Conservation (phyloP, 2,797 vertebrate genomes). For the Onychomys leucogaster region DNA sequence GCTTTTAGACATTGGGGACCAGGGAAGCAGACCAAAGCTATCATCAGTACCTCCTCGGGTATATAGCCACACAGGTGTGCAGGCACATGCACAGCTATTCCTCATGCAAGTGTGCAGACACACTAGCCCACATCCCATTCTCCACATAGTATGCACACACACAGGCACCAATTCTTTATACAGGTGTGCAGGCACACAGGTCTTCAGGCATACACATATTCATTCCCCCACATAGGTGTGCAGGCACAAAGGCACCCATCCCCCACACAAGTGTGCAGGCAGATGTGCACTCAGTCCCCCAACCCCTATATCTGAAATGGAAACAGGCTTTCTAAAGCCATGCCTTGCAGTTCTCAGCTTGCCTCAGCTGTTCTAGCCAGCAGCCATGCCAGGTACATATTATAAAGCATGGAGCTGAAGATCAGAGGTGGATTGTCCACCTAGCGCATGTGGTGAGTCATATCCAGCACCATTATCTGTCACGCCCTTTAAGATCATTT, state of each 20-base stretch:
- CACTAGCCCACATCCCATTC: neutral
- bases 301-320: neutral
- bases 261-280: neutral
- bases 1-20: neutral
- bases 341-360: accelerated
- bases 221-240: neutral
- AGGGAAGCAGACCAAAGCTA: neutral
- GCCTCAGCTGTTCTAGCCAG: neutral
- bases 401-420: neutral
- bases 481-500: too few relatives aligned
- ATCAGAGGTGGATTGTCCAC: neutral
- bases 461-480: neutral
- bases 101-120: neutral
- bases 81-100: neutral
- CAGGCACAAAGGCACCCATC: accelerated
- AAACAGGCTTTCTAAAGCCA: neutral
- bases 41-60: neutral
- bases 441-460: accelerated
- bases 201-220: neutral
- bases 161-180: too few relatives aligned
- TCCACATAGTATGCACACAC: neutral
- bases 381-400: neutral
- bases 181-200: neutral
- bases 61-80: too few relatives aligned
- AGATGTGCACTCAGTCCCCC: too few relatives aligned